Base-by-base conservation (phyloP, 2,888 invertebrate species). In the Elysia crispata region DNA sequence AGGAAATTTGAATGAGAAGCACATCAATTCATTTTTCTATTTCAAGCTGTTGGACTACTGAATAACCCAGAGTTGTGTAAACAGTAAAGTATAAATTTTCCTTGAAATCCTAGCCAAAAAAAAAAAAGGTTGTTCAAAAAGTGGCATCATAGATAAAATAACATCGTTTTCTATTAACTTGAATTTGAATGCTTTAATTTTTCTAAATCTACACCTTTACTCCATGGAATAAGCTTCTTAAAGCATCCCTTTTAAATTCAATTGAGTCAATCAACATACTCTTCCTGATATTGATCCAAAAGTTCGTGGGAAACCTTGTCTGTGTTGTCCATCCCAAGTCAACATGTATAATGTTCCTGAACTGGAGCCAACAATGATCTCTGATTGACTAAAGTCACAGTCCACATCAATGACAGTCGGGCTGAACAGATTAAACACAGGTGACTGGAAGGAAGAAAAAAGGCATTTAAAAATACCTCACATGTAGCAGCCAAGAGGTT, bases 371-470 rank as follows among this genome's bases (percentile, higher is more conserved):
- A 88, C 80, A 11, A 91, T 81, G 15, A 90, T 86, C 84, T 91
- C 91, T 67, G 89, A 80, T 5, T 84, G 76, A 54, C 90, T 85
- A 33, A 85, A 85, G 49, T 86, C 80, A 57, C 88, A 85, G 77
- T 90, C 89, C 67, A 91, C 77, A 81, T 91, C 89, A 49, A 89
- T 82, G 6, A 91, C 87, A 49, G 89, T 90, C 0, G 91, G 91
- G 0, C 87, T 83, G 81, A 88, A 89, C 77, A 91, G 78, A n/a
- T 88, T 83, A 81, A 90, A 91, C 5, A 88, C 89, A 28, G 91
- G 91, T 66, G 57, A 62, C 72, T 76, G 57, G 13, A 41, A 67
- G 54, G 13, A 23, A 33, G 1, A 6, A 72, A 50, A 74, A 20
- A 41, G 11, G 23, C 5, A 70, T 6, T 33, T 23, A 67, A 3